Percentiles rank a stretch among this genome's conserved stretches.
phyloP scores from a whole-genome alignment of 2,888 invertebrate genomes.

The Lutraria lutraria region DNA sequence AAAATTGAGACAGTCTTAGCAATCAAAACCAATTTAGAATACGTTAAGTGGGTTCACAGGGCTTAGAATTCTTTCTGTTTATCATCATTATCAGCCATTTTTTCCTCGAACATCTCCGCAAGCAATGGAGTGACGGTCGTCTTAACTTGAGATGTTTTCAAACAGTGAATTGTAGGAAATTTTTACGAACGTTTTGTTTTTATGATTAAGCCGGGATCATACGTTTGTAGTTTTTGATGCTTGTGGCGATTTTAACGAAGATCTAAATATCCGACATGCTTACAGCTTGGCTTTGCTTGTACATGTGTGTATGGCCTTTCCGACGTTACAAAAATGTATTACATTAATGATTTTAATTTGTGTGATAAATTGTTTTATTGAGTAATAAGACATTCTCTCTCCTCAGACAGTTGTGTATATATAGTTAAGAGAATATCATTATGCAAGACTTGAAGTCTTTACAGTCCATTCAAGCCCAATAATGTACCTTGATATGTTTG shows the following conservation, averaged over 20 bases:
- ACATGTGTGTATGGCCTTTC: too few species aligned
- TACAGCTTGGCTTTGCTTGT: too few species aligned
- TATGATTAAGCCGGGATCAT: neutral
- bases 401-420: too few species aligned
- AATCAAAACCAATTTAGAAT: conserved; percentile 60
- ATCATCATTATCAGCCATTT: conserved; percentile 43
- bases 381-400: too few species aligned
- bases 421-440: too few species aligned
- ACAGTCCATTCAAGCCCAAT: too few species aligned
- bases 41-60: conserved; percentile 45
- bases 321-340: too few species aligned
- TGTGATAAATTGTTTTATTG: too few species aligned
- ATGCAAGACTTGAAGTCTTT: too few species aligned
- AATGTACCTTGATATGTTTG: too few species aligned
- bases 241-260: neutral
- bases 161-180: neutral
- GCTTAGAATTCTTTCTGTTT: conserved; percentile 26
- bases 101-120: conserved; percentile 13
- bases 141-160: neutral
- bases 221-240: neutral
- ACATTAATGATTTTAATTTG: too few species aligned
- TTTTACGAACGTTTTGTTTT: conserved; percentile 13
- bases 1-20: conserved; percentile 59
- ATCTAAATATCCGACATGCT: too few species aligned
- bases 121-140: conserved; percentile 1